Conservation (phyloP, 1,140 invertebrate genomes). For the Halictus rubicundus region DNA sequence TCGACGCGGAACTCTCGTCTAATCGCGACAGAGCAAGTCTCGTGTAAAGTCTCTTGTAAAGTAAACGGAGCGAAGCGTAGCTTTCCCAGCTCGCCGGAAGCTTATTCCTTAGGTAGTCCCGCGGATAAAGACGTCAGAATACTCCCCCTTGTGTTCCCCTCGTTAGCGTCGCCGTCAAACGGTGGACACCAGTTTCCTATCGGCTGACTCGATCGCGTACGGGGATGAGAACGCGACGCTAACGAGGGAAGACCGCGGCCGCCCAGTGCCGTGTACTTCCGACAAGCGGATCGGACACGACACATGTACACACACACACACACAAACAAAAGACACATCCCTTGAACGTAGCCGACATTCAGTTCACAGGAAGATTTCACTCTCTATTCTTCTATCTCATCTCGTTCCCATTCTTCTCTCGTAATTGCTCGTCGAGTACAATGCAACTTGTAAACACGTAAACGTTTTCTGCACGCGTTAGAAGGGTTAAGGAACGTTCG, state of each 20-base stretch:
- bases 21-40: constrained; percentile 55
- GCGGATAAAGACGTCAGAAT: background rate
- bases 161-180: no score
- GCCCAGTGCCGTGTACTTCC: constrained; percentile 18
- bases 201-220: no score
- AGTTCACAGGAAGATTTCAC: constrained; percentile 3
- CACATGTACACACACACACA: background rate
- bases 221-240: no score
- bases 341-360: constrained; percentile 5
- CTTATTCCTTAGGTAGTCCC: constrained; percentile 53
- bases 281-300: constrained; percentile 18
- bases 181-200: no score
- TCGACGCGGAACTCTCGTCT: constrained; percentile 46
- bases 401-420: constrained; percentile 28
- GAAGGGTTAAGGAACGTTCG: constrained; percentile 50
- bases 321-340: background rate
- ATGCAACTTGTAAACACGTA: constrained; percentile 43
- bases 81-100: constrained; percentile 38
- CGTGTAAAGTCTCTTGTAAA: constrained; percentile 38
- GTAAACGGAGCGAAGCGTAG: background rate
- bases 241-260: no score
- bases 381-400: background rate
- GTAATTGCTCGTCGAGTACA: constrained; percentile 60
- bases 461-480: constrained; percentile 31
- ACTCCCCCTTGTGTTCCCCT: background rate